Evolutionary conservation across 2,797 vertebrate genomes (phyloP), one percentile per base, ranked within the genome.

Genomic region (Calcarius lapponicus): DNA sequence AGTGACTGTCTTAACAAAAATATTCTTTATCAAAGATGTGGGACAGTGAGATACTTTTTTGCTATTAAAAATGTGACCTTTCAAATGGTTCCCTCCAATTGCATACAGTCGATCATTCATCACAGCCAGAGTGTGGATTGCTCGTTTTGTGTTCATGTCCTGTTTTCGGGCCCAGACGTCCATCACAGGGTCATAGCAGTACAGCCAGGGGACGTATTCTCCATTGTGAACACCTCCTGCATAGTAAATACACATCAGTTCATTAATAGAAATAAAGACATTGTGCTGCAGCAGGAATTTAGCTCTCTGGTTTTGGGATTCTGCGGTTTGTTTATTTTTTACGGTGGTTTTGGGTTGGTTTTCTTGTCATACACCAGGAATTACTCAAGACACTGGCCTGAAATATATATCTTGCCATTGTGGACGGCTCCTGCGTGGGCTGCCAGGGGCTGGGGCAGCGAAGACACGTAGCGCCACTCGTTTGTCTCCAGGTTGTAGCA

Each of bases 61-160:
- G 13, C 66, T 89, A 83, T 95, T 97, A 88, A 88, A 93, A 96
- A 85, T 92, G 96, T 98, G 97, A 99, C 99, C 99, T 99, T 99
- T 99, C 98, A 99, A 97, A 98, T 99, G 99, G 98, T 99, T 99
- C 97, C 99, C 99, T 96, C 99, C 99, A 95, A 99, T 99, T 83
- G 99, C 99, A 81, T 99, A 99, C 80, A 99, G 98, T 92, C 99
- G 99, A 95, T 99, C 99, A 86, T 99, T 99, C 99, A 99, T 99
- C 94, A 99, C 99, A 88, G 99, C 99, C 95, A 99, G 98, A 85
- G 99, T 98, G 91, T 99, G 99, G 98, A 99, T 99, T 51, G 99
- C 99, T 9, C 99, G 98, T 97, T 99, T 99, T 93, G 99, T 99
- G 99, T 99, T 99, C 99, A 99, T 99, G 96, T 99, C 99, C 97